A percentile compares a stretch with the other conserved stretches of the same genome.
phyloP scores from a whole-genome alignment of 2,888 invertebrate genomes.

The Athalia cordata region DNA sequence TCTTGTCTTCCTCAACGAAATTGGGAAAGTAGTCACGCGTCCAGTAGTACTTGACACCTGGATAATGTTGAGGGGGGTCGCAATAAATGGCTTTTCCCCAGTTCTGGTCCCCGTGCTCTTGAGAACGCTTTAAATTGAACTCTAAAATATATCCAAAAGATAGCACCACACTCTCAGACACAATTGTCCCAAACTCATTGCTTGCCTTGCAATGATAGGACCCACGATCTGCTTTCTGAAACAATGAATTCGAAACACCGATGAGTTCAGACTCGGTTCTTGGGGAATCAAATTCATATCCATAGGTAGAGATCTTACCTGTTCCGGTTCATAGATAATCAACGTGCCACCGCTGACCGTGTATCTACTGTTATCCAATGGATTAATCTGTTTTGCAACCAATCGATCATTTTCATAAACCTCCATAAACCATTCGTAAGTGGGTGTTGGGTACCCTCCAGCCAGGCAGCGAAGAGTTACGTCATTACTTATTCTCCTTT shows the following conservation, averaged over 20 bases:
- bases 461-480: slow-evolving; percentile 88
- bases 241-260: slow-evolving; percentile 26
- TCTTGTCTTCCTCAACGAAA: slow-evolving; percentile 93
- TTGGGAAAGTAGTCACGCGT: slow-evolving; percentile 92
- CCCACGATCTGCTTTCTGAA: slow-evolving; percentile 85
- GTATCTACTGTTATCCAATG: slow-evolving; percentile 83
- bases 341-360: slow-evolving; percentile 94
- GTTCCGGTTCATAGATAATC: slow-evolving; percentile 90
- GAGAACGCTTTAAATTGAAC: slow-evolving; percentile 90
- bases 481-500: slow-evolving; percentile 82
- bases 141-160: slow-evolving; percentile 93
- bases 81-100: slow-evolving; percentile 96
- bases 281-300: slow-evolving; percentile 16
- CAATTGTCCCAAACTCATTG: slow-evolving; percentile 92
- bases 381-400: slow-evolving; percentile 85
- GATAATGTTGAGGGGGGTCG: slow-evolving; percentile 94
- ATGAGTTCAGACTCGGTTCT: not conserved
- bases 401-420: slow-evolving; percentile 88
- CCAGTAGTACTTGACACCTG: slow-evolving; percentile 93
- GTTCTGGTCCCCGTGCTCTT: slow-evolving; percentile 90
- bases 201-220: slow-evolving; percentile 93
- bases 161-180: slow-evolving; percentile 90
- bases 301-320: slow-evolving; percentile 62
- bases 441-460: slow-evolving; percentile 91
- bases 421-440: slow-evolving; percentile 93